phyloP scores from a whole-genome alignment of 2,888 invertebrate species.

The Synergus itoensis region DNA sequence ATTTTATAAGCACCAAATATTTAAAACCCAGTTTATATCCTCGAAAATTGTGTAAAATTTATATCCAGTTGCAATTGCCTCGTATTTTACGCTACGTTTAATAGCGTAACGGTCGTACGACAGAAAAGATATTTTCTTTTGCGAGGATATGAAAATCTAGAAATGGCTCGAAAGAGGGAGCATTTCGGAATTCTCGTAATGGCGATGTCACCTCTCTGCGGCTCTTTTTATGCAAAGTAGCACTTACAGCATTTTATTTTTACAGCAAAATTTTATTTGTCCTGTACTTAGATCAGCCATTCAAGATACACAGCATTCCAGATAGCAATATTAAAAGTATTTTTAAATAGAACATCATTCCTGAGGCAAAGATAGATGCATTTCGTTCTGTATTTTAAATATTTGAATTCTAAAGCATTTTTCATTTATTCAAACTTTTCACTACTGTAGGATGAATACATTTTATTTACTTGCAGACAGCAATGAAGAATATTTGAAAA shows the following conservation, averaged over 20 bases:
- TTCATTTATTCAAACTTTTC: no score
- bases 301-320: not conserved
- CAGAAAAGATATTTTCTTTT: not conserved
- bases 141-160: not conserved
- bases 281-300: not conserved
- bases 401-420: no score
- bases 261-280: not conserved
- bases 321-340: not conserved
- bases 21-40: no score
- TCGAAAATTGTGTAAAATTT: no score
- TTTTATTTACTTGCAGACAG: no score
- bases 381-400: no score
- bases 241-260: not conserved
- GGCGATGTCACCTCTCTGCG: not conserved
- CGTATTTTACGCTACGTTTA: slow-evolving; percentile 8
- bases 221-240: not conserved
- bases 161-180: not conserved
- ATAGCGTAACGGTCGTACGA: not conserved
- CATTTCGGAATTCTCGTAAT: not conserved
- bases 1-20: not conserved
- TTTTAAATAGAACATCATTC: not conserved
- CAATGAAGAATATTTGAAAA: not conserved
- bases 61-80: not conserved
- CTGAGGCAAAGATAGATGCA: no score
- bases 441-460: no score